Evolutionary conservation across 2,888 invertebrate species (phyloP), one percentile per base, ranked within the genome.

Genomic region (Euzetes globulus): DNA sequence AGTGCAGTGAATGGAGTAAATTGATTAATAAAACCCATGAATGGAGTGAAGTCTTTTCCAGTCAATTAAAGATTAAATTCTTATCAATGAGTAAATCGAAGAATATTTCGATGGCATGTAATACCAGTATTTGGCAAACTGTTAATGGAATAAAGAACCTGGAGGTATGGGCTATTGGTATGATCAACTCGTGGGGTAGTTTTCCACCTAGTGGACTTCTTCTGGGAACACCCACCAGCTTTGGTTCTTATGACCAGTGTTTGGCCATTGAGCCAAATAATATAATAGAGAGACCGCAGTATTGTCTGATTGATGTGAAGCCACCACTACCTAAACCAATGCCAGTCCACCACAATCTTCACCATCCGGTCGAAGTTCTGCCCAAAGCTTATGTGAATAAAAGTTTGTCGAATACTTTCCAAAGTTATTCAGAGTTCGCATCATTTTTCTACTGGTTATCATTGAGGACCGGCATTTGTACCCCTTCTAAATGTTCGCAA

Each of bases 381-480:
- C 74, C 74, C 6, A 19, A 63, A 63, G 6, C 29, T 63, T 63
- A 63, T 63, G n/a, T n/a, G n/a, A 63, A 37, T 22, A 63, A 37
- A 63, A 63, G n/a, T 65, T 22, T 19, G 1, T 11, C 4, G 41
- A 65, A 37, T 41, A 22, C 19, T 7, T 65, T 65, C 65, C 1
- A 65, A 41, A 15, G 9, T 3, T 65, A 22, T 19, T 65, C 65
- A 37, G 65, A 41, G 9, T 41, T 65, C 11, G 37, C 65, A 19
- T 65, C 65, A 27, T 65, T 65, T 29, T 76, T 74, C 25, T 77
- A 77, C 65, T 77, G 72, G 45, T 50, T 73, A 13, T 70, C 71
- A 15, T 29, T 74, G n/a, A 58, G 77, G 52, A 72, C 72, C 7
- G 77, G 75, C 5, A 52, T 74, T 3, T 77, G 77, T 22, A 72